Conservation (phyloP, 2,113 vertebrate species). For the Channa maculata region DNA sequence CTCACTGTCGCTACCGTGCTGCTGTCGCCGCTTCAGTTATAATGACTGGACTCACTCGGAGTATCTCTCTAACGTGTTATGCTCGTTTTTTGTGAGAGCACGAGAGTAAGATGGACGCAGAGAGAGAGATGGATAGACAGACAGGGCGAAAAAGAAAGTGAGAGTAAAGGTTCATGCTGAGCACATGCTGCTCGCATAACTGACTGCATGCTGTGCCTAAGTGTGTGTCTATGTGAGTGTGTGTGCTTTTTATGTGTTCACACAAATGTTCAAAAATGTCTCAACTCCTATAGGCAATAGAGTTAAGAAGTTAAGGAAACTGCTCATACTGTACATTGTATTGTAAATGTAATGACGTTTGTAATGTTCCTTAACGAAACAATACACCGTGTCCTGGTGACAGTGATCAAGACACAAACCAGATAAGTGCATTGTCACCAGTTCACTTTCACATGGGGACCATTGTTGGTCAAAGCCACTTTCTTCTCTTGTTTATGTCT, state of each 20-base stretch:
- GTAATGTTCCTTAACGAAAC: neutral
- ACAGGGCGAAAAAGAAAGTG: slow-evolving; percentile 29
- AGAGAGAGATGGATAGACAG: slow-evolving; percentile 62
- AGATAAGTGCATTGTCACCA: neutral
- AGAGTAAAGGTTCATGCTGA: slow-evolving; percentile 65
- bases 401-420: neutral
- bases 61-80: slow-evolving; percentile 34
- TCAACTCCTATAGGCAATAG: slow-evolving; percentile 3
- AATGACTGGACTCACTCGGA: slow-evolving; percentile 73
- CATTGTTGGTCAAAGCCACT: neutral
- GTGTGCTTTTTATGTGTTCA: slow-evolving; percentile 17
- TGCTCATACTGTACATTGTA: neutral
- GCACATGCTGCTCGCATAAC: slow-evolving; percentile 66
- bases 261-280: slow-evolving; percentile 5
- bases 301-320: neutral
- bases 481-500: neutral
- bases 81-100: slow-evolving; percentile 6
- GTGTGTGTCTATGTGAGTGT: slow-evolving; percentile 48
- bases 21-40: slow-evolving; percentile 51
- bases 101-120: slow-evolving; percentile 47
- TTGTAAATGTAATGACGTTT: neutral
- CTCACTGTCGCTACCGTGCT: slow-evolving; percentile 44
- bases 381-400: neutral
- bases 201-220: slow-evolving; percentile 54
- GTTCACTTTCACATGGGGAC: neutral